phyloP scores from a whole-genome alignment of 2,113 vertebrate species.

The Coptodon bakossiorum region DNA sequence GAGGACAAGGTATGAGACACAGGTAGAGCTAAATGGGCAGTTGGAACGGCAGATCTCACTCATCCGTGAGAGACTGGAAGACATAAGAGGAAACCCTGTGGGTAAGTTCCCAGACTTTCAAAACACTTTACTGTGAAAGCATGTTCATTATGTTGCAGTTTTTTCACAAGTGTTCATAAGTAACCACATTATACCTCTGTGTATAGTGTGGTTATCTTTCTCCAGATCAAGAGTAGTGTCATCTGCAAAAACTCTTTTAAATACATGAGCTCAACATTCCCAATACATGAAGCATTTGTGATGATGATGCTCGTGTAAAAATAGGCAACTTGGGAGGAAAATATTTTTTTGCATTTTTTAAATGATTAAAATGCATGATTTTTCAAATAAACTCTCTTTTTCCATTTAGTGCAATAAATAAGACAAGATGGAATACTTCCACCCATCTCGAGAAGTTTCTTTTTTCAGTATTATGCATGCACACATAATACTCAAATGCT shows the following conservation, averaged over 20 bases:
- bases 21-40: constrained; percentile 81
- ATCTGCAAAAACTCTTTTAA: background rate
- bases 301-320: background rate
- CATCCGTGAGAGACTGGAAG: constrained; percentile 73
- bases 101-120: constrained; percentile 62
- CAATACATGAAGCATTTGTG: background rate
- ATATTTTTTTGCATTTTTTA: background rate
- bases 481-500: background rate
- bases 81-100: constrained; percentile 72
- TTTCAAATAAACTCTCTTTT: background rate
- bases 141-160: background rate
- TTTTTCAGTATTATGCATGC: background rate
- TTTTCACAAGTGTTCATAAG: background rate
- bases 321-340: background rate
- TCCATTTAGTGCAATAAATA: background rate
- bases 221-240: background rate
- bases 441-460: background rate
- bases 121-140: background rate
- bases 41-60: constrained; percentile 78
- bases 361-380: background rate
- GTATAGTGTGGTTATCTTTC: background rate
- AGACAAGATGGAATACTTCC: background rate
- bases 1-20: constrained; percentile 83
- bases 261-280: background rate
- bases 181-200: background rate